Evolutionary conservation across 2,888 invertebrate genomes (phyloP), one percentile per base, ranked within the genome.

Genomic region (Autographa pulchrina): DNA sequence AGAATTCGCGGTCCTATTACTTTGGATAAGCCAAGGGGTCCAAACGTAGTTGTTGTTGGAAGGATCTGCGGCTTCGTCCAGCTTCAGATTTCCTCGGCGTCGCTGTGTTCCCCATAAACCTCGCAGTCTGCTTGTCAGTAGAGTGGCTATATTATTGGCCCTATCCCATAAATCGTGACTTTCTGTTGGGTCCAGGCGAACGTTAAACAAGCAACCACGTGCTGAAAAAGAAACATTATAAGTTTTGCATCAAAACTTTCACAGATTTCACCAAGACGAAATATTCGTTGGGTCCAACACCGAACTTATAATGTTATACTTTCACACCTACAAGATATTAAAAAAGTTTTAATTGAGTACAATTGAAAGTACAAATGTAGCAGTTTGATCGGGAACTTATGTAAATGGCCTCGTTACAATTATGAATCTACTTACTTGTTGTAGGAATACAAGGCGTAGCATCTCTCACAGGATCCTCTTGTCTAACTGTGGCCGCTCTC

Each of bases 181-280:
- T 90, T 98, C 98, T 85, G 98, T 97, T 0, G 98, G 98, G 90
- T 98, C 98, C 65, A 96, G 96, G 0, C 96, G 96, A 59, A 98
- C 96, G 88, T 98, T 97, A 92, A 97, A 98, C 16, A 97, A 94
- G 84, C 97, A 97, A n/a, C 97, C 97, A 7, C 96, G 96, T 54
- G 91, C 97, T 97, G 88, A 78, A 94, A 94, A 67, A 11, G 59
- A 20, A 56, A 20, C 20, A 14, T 38, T 38, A 11, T 11, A 38
- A 38, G 38, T 1, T 38, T 38, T 11, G 2, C 35, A 35, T 8
- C n/a, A 35, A 35, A 35, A 35, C 0, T 3, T 2, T 25, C 25
- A 25, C 25, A 25, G 25, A 25, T 25, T 25, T 25, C 25, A 25
- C 25, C 25, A 25, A 25, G 25, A 25, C 25, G 3, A 25, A 25